phyloP scores from a whole-genome alignment of 2,888 invertebrate species.

The Phymatocera aterrima region DNA sequence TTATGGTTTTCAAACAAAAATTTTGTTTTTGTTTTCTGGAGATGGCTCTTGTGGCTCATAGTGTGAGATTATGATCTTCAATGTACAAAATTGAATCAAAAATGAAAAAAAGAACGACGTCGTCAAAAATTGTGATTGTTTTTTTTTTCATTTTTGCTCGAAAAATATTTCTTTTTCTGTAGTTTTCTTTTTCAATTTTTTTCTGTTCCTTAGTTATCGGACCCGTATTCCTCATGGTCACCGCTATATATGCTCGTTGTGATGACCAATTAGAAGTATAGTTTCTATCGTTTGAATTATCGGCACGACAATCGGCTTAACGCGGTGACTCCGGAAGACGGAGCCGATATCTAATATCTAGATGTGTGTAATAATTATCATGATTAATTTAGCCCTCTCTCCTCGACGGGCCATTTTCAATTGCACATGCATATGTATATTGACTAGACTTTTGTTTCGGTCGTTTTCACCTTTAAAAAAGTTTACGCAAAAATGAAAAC shows the following conservation, averaged over 20 bases:
- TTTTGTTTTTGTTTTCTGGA: conserved; percentile 48
- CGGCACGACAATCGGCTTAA: too few species aligned
- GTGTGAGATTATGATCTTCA: not conserved
- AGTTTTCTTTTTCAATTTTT: too few species aligned
- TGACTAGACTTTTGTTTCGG: conserved; percentile 64
- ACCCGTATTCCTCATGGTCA: too few species aligned
- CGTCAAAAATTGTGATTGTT: too few species aligned
- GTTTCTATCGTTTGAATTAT: too few species aligned
- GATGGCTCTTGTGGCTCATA: conserved; percentile 57
- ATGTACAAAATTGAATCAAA: not conserved
- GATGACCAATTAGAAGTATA: too few species aligned
- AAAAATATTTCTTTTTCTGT: not conserved
- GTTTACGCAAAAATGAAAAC: too few species aligned
- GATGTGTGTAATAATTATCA: not conserved
- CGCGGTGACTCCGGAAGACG: too few species aligned
- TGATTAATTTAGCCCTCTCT: conserved; percentile 63
- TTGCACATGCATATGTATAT: conserved; percentile 60
- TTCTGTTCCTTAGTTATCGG: too few species aligned
- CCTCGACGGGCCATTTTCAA: conserved; percentile 74
- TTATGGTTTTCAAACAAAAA: conserved; percentile 55
- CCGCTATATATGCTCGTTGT: too few species aligned
- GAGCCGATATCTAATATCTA: not conserved
- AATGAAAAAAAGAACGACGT: not conserved
- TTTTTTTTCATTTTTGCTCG: too few species aligned
- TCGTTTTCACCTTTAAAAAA: conserved; percentile 53